Evolutionary conservation across 2,113 vertebrate species (phyloP).

Genomic region (Cervus canadensis): DNA sequence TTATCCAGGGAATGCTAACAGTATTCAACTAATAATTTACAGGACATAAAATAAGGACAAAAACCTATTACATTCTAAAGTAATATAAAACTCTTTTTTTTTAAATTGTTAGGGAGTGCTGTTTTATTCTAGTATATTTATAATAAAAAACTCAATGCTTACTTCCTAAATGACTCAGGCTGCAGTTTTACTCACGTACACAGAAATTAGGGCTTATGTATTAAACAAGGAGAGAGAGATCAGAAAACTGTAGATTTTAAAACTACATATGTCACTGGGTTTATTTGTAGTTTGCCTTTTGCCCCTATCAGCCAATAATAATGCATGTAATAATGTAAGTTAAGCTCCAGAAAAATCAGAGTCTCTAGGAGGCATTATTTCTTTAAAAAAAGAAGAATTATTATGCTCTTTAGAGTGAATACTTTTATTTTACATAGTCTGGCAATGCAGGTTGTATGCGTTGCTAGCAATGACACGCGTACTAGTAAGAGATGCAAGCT

Average conservation of each 20-base stretch:
- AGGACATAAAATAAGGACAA: slow-evolving; percentile 85
- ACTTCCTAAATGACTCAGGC: slow-evolving; percentile 86
- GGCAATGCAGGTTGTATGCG: slow-evolving; percentile 60
- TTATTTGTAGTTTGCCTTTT: slow-evolving; percentile 74
- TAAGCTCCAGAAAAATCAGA: slow-evolving; percentile 72
- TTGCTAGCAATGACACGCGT: slow-evolving; percentile 62
- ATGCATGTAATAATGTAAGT: slow-evolving; percentile 73
- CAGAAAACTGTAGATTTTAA: slow-evolving; percentile 76
- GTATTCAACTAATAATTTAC: slow-evolving; percentile 88
- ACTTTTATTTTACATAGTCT: slow-evolving; percentile 70
- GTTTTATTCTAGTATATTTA: slow-evolving; percentile 80
- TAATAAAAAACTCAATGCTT: slow-evolving; percentile 74
- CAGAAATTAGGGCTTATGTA: slow-evolving; percentile 81
- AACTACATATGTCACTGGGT: slow-evolving; percentile 68
- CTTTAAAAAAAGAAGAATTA: slow-evolving; percentile 73
- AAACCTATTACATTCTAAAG: slow-evolving; percentile 88
- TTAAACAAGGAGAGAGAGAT: slow-evolving; percentile 80
- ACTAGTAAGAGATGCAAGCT: slow-evolving; percentile 39
- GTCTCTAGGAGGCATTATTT: slow-evolving; percentile 74
- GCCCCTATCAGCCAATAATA: slow-evolving; percentile 76
- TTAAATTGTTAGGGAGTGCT: slow-evolving; percentile 78
- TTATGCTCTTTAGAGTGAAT: slow-evolving; percentile 66
- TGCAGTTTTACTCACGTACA: slow-evolving; percentile 80
- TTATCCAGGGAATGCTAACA: slow-evolving; percentile 87
- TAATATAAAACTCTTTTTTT: slow-evolving; percentile 83